These are phyloP conservation scores for Folsomia manolachei DNA, from an alignment of 2,888 invertebrate species.

Conservation along the genomic window DNA sequence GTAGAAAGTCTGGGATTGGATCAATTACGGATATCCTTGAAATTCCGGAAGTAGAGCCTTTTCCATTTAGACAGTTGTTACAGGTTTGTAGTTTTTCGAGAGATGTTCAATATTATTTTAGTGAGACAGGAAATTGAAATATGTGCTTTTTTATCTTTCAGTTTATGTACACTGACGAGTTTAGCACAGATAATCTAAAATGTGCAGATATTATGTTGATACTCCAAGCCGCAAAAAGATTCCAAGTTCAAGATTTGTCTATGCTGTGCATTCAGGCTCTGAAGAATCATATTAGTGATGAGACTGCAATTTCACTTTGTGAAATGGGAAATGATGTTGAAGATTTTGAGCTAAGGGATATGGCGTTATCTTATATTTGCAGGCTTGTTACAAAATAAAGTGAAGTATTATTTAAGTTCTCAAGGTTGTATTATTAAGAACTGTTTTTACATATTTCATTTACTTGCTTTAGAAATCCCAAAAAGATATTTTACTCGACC, in stretches of 20 bases:
- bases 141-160: slow-evolving; percentile 7
- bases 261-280: slow-evolving; percentile 16
- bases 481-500: slow-evolving; percentile 19
- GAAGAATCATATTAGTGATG: slow-evolving; percentile 16
- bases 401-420: neutral
- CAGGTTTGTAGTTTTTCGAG: slow-evolving; percentile 21
- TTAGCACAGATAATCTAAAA: neutral
- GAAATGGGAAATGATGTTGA: slow-evolving; percentile 9
- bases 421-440: neutral
- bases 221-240: slow-evolving; percentile 17
- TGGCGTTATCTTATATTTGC: slow-evolving; percentile 21
- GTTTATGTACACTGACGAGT: slow-evolving; percentile 33
- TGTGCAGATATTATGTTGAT: slow-evolving; percentile 12
- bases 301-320: slow-evolving; percentile 17
- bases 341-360: slow-evolving; percentile 13
- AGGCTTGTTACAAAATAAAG: slow-evolving; percentile 12
- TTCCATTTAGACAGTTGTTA: slow-evolving; percentile 19
- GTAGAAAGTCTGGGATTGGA: neutral
- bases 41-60: slow-evolving; percentile 20
- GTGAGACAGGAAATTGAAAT: neutral
- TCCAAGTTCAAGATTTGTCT: slow-evolving; percentile 15
- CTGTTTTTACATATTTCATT: neutral
- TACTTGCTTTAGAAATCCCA: slow-evolving; percentile 23
- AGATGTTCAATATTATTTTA: neutral
- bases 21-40: neutral